Percentiles rank a stretch among this genome's conserved stretches.
Evolutionary conservation across 2,113 vertebrate species (phyloP).

Genomic region (Struthidea cinerea): DNA sequence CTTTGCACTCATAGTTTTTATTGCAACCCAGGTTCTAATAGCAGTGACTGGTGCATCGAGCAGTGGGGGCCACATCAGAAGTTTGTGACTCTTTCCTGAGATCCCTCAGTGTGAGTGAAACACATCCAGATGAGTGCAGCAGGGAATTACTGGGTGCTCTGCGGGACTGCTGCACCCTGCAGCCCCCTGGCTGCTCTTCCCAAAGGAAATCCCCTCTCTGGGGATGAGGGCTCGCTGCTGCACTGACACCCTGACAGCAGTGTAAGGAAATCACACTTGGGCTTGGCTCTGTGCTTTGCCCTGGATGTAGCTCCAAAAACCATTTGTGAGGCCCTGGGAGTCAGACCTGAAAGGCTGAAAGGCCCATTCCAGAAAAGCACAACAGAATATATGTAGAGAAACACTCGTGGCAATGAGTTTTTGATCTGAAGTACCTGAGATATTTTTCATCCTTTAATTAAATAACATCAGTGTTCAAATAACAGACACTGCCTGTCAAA

Average conservation of each 20-base stretch:
- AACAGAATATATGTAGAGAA: neutral
- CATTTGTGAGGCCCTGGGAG: neutral
- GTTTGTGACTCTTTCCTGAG: neutral
- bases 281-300: neutral
- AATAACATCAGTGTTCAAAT: neutral
- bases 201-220: neutral
- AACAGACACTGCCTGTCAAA: neutral
- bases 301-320: neutral
- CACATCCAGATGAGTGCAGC: neutral
- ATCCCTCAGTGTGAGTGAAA: neutral
- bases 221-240: neutral
- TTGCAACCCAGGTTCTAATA: neutral
- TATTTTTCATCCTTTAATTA: neutral
- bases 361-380: neutral
- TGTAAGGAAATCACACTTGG: neutral
- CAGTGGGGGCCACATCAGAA: neutral
- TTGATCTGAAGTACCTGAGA: neutral
- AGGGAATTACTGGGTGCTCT: too few species aligned
- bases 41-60: neutral
- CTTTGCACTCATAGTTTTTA: accelerated
- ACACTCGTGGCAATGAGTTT: neutral
- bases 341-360: neutral
- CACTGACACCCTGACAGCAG: too few species aligned
- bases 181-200: neutral
- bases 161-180: neutral